Base-by-base conservation (phyloP, 2,797 vertebrate species). In the Oryzias dopingdopingensis region DNA sequence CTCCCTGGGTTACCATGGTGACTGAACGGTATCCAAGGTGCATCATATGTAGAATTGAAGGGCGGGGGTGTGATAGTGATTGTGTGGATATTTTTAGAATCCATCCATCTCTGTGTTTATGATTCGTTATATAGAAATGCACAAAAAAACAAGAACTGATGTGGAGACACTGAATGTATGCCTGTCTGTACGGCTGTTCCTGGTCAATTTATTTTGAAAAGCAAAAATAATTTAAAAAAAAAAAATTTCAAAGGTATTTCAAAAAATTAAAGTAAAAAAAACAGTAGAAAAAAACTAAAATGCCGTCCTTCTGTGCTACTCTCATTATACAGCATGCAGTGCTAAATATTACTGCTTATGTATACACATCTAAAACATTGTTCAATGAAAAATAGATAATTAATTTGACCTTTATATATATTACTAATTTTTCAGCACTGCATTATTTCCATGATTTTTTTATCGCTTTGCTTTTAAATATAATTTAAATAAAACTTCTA, bases 1-100 rank as follows among this genome's bases (percentile, higher is more conserved):
- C 72, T 71, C 44, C 40, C 10, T 41, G 32, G n/a, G 81, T 89
- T 79, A 53, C 81, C 66, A 79, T 70, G 72, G 86, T n/a, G 64
- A 82, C 61, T 40, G 49, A 60, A 55, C 54, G 47, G 70, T 82
- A 80, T 72, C 82, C 83, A 81, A 73, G 79, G 78, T 72, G 63
- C 74, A 74, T 76, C 65, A 65, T 74, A 54, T 41, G 23, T 52
- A 66, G 61, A 49, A 24, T 10, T 18, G 49, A 40, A 37, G 42
- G 59, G 46, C 46, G 48, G 32, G 64, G 17, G 56, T 65, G 57
- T 49, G 56, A 48, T 57, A 26, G 53, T 12, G 66, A 76, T 76
- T 66, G 55, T 37, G 65, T 62, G 56, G 55, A 8, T 79, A 76
- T 86, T 68, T 77, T 70, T 80, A 80, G 71, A 61, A 32, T 56